Conservation (phyloP, 2,888 invertebrate species). For the Sipha maydis region DNA sequence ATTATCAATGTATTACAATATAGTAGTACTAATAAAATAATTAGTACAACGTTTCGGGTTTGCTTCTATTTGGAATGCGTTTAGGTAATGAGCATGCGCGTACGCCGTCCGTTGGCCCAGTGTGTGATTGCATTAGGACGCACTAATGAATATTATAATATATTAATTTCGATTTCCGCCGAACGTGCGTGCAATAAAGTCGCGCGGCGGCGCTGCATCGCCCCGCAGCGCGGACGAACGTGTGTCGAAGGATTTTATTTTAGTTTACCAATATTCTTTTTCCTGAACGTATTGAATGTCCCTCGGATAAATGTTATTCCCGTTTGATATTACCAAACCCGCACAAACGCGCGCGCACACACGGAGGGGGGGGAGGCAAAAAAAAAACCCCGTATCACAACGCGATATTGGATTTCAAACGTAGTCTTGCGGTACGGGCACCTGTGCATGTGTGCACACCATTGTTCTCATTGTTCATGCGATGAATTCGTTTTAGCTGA, state of each 20-base stretch:
- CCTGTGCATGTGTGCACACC: neutral
- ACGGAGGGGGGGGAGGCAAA: neutral
- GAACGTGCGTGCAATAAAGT: neutral
- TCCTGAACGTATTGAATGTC: neutral
- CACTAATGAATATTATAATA: neutral
- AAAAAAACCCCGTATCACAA: neutral
- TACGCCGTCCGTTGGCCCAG: too few species aligned
- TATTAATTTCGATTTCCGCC: neutral
- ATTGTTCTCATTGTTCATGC: constrained; percentile 11
- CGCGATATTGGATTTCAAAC: constrained; percentile 11
- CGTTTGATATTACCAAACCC: neutral
- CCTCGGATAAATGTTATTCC: neutral
- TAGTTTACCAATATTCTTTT: neutral
- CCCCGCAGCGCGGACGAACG: neutral
- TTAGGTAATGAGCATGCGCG: too few species aligned
- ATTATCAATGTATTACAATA: too few species aligned
- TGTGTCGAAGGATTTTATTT: neutral
- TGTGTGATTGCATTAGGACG: neutral
- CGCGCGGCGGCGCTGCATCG: neutral
- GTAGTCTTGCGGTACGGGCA: neutral
- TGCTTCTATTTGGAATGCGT: too few species aligned
- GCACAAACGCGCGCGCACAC: neutral
- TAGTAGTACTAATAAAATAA: too few species aligned
- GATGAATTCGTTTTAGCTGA: neutral
- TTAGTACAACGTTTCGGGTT: too few species aligned